These are phyloP conservation scores for Elanoides forficatus DNA, from an alignment of 2,113 vertebrate genomes.

Conservation along the genomic window DNA sequence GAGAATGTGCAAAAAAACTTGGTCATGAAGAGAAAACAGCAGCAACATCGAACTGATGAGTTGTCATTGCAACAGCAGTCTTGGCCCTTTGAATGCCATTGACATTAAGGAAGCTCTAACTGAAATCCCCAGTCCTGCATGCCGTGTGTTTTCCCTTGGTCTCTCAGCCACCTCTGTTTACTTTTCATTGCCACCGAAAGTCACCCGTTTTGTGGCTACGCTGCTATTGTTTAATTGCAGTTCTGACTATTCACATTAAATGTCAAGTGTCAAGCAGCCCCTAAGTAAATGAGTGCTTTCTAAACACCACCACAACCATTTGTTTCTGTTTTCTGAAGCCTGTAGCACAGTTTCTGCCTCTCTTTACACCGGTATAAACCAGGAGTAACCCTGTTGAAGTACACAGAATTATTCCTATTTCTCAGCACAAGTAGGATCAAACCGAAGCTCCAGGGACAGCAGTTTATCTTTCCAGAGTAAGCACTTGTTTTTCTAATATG, in stretches of 20 bases:
- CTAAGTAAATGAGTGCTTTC: neutral
- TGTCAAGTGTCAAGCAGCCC: neutral
- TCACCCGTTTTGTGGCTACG: neutral
- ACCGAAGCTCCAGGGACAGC: neutral
- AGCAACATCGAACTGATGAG: neutral
- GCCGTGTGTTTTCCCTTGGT: neutral
- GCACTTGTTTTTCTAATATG: neutral
- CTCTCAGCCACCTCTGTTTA: neutral
- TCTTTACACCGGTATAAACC: fast-evolving
- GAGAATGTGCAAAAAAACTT: neutral
- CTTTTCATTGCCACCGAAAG: neutral
- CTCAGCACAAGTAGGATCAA: neutral
- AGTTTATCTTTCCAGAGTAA: neutral
- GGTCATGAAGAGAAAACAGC: neutral
- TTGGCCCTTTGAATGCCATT: neutral
- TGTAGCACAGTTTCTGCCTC: neutral
- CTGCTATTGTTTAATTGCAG: neutral
- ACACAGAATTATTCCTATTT: neutral
- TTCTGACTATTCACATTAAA: neutral
- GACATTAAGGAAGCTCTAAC: neutral
- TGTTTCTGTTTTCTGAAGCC: neutral
- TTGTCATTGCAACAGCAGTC: neutral
- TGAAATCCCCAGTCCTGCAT: neutral
- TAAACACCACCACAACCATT: neutral
- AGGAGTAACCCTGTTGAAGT: neutral